Conservation (phyloP, 2,888 invertebrate species). For the Galerucella pusilla region DNA sequence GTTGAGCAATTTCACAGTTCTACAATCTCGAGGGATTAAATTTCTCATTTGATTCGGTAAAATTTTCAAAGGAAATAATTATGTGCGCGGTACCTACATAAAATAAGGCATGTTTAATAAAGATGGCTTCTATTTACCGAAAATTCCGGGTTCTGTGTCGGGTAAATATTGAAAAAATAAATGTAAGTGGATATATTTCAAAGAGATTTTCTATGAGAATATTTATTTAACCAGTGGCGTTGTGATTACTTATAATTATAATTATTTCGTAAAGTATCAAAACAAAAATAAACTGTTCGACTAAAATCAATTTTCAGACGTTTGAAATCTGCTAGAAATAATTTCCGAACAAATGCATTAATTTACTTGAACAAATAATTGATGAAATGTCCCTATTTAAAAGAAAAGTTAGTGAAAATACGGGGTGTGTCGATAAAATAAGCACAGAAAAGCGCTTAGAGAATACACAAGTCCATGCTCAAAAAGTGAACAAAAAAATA, state of each 20-base stretch:
- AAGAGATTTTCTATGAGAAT: slow-evolving; percentile 17
- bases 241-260: not conserved
- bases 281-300: no score
- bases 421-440: no score
- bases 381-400: no score
- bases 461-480: no score
- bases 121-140: slow-evolving; percentile 11
- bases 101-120: slow-evolving; percentile 13
- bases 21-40: slow-evolving; percentile 18
- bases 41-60: slow-evolving; percentile 35
- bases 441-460: no score
- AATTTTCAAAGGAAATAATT: slow-evolving; percentile 38
- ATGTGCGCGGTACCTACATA: slow-evolving; percentile 31
- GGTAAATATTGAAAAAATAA: slow-evolving; percentile 32
- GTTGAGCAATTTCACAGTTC: slow-evolving; percentile 24
- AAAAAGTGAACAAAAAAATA: no score
- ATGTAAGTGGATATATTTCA: slow-evolving; percentile 14
- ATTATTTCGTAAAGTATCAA: no score
- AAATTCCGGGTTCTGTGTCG: slow-evolving; percentile 15
- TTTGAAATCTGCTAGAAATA: no score
- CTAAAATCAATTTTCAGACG: no score
- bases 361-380: no score
- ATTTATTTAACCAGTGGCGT: slow-evolving; percentile 20
- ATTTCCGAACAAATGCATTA: no score
- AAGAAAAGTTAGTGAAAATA: no score